A percentile compares a stretch with the other conserved stretches of the same genome.
Conservation (phyloP, 2,113 vertebrate genomes). For the Myotis yumanensis region DNA sequence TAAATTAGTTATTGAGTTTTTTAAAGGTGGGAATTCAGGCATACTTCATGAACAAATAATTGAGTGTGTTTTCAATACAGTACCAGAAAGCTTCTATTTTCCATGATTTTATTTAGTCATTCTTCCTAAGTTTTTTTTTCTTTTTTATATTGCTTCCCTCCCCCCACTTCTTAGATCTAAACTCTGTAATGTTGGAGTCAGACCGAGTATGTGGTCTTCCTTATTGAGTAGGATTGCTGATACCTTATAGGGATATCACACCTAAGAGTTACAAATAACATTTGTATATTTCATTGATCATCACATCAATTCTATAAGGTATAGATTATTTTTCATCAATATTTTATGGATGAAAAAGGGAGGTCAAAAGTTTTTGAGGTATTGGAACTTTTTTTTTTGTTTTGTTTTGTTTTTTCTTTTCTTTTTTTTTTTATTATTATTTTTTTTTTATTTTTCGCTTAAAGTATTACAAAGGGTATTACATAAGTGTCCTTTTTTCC, state of each 20-base stretch:
- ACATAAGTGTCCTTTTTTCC: too few relatives aligned
- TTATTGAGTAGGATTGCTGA: not conserved
- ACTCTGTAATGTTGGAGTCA: not conserved
- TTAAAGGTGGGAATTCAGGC: not conserved
- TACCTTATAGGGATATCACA: not conserved
- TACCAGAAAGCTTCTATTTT: not conserved
- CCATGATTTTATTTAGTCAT: not conserved
- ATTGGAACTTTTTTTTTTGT: not conserved
- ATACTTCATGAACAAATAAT: not conserved
- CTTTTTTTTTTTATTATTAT: too few relatives aligned
- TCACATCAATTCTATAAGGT: not conserved
- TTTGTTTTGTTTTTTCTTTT: too few relatives aligned
- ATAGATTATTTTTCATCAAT: not conserved
- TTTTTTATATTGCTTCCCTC: not conserved
- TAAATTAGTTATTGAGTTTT: not conserved
- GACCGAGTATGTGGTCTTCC: not conserved
- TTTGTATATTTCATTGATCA: not conserved
- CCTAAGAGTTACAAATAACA: not conserved
- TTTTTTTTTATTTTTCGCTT: too few relatives aligned
- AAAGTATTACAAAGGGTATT: too few relatives aligned
- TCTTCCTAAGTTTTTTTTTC: not conserved
- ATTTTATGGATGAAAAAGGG: not conserved
- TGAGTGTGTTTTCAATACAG: not conserved
- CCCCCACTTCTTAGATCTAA: not conserved
- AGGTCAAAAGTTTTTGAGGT: not conserved